Evolutionary conservation across 2,797 vertebrate genomes (phyloP).

Genomic region (Typhlichthys eigenmanni): DNA sequence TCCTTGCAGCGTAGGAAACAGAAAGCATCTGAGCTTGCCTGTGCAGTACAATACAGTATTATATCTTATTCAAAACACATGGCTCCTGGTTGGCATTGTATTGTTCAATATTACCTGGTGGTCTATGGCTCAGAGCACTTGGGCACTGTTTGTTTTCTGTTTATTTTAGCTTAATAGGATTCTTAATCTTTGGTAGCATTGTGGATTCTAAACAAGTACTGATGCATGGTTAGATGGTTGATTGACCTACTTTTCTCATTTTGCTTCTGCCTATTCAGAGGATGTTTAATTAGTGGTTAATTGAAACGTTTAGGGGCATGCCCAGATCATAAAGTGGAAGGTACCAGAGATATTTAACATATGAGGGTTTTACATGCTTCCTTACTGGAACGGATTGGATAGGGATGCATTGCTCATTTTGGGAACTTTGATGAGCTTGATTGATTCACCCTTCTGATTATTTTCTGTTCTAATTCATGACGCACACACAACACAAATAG

Average conservation of each 20-base stretch:
- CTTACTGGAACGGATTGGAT: constrained; percentile 24
- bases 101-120: no score
- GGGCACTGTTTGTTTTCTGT: no score
- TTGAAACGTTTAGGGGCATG: constrained; percentile 46
- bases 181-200: no score
- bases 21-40: no score
- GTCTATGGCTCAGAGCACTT: no score
- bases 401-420: constrained; percentile 32
- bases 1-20: no score
- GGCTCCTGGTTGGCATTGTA: no score
- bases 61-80: no score
- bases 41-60: no score
- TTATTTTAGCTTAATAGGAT: no score
- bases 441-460: constrained; percentile 44
- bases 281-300: constrained; percentile 45
- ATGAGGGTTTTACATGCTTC: constrained; percentile 36
- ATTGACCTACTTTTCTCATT: constrained; percentile 26
- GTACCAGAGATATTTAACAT: constrained; percentile 35
- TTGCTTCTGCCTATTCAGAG: constrained; percentile 21
- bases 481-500: constrained; percentile 11
- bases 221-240: neutral
- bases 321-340: constrained; percentile 34
- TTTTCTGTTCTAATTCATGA: constrained; percentile 29
- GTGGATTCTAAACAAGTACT: constrained; percentile 7
- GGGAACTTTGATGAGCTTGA: constrained; percentile 34